Evolutionary conservation across 1,140 invertebrate genomes (phyloP).

Genomic region (Stegodyphus mimosarum): DNA sequence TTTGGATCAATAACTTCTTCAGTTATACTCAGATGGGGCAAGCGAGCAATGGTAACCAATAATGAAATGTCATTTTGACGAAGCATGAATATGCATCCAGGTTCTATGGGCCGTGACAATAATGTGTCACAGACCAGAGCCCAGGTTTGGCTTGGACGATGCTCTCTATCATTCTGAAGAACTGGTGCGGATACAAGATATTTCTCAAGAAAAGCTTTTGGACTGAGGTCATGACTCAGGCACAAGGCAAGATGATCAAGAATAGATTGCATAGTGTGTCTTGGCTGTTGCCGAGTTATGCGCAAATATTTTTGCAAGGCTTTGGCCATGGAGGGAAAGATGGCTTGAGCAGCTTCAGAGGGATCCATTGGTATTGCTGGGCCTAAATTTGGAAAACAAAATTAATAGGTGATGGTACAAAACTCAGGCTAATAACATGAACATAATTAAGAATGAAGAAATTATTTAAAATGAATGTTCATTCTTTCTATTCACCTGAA

Average conservation of each 20-base stretch:
- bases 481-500: no score
- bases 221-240: constrained; percentile 91
- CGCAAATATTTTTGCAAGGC: constrained; percentile 96
- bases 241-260: constrained; percentile 87
- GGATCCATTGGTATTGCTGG: constrained; percentile 83
- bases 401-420: no score
- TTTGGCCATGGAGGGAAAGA: constrained; percentile 95
- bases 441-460: no score
- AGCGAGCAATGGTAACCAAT: constrained; percentile 82
- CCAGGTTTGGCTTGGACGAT: constrained; percentile 82
- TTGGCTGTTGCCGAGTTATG: constrained; percentile 92
- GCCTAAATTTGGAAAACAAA: constrained; percentile 65
- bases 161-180: constrained; percentile 67
- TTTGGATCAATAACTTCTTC: constrained; percentile 97
- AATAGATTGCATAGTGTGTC: constrained; percentile 94
- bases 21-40: constrained; percentile 93
- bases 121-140: constrained; percentile 91
- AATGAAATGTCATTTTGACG: constrained; percentile 93
- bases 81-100: constrained; percentile 87
- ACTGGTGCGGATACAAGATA: constrained; percentile 84
- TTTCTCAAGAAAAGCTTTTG: constrained; percentile 90
- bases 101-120: constrained; percentile 81
- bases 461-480: no score
- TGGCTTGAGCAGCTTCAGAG: constrained; percentile 94
- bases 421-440: no score